Conservation (phyloP, 2,113 vertebrate species). For the Xenopus laevis region DNA sequence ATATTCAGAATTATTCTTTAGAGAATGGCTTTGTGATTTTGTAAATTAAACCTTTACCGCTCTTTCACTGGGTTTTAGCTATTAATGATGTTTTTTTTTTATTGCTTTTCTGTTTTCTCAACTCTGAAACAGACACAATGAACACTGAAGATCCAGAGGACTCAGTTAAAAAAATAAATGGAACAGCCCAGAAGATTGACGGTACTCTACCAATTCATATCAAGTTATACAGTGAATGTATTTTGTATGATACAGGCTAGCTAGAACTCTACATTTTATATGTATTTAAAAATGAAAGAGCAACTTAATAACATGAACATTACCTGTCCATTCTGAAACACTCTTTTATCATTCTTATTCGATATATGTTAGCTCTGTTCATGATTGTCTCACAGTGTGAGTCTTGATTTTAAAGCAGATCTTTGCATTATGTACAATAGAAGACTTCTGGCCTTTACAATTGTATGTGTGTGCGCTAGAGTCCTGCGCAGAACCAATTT, state of each 20-base stretch:
- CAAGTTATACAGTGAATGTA: not conserved
- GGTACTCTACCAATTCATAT: constrained; percentile 55
- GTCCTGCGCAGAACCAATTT: too few relatives aligned
- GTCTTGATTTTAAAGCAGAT: too few relatives aligned
- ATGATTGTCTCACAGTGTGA: too few relatives aligned
- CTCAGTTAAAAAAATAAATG: constrained; percentile 55
- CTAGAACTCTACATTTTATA: not conserved
- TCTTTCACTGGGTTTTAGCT: not conserved
- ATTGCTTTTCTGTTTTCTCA: constrained; percentile 28
- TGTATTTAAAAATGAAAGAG: not conserved
- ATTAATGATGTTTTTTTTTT: too few relatives aligned
- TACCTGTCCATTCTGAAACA: not conserved
- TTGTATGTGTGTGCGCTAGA: too few relatives aligned
- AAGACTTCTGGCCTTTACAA: too few relatives aligned
- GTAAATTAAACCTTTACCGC: not conserved
- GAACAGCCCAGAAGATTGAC: constrained; percentile 65
- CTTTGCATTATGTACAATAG: too few relatives aligned
- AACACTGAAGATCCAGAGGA: constrained; percentile 59
- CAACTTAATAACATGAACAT: too few relatives aligned
- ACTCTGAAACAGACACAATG: constrained; percentile 51
- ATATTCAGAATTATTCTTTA: too few relatives aligned
- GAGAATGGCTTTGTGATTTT: too few relatives aligned
- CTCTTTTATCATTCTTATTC: too few relatives aligned
- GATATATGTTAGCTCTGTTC: not conserved
- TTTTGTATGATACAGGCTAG: too few relatives aligned